phyloP scores from a whole-genome alignment of 1,140 invertebrate genomes.

The Amphibalanus amphitrite region DNA sequence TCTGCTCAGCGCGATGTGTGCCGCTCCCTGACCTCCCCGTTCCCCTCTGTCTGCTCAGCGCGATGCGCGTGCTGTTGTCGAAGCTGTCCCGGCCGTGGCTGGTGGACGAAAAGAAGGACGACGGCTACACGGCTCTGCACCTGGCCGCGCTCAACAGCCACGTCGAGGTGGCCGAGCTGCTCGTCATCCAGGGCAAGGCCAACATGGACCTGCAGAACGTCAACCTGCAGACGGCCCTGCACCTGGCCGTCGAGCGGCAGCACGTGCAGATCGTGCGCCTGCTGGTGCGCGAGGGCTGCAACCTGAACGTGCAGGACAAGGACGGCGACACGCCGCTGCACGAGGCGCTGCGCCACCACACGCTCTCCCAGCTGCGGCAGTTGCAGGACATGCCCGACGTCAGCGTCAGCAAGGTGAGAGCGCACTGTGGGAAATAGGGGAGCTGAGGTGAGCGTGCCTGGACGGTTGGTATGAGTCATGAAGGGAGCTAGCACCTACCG shows the following conservation, averaged over 20 bases:
- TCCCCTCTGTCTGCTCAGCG: slow-evolving; percentile 45
- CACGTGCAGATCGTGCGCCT: slow-evolving; percentile 87
- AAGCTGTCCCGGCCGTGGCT: slow-evolving; percentile 90
- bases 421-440: too few species aligned
- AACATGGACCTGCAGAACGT: slow-evolving; percentile 83
- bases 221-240: slow-evolving; percentile 88
- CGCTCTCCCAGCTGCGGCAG: slow-evolving; percentile 79
- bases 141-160: slow-evolving; percentile 93
- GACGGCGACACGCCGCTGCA: slow-evolving; percentile 91
- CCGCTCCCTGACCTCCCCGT: too few species aligned
- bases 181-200: slow-evolving; percentile 47
- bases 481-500: too few species aligned
- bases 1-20: too few species aligned
- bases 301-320: slow-evolving; percentile 87
- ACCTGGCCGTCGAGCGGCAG: slow-evolving; percentile 86
- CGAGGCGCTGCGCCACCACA: slow-evolving; percentile 87
- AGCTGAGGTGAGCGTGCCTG: too few species aligned
- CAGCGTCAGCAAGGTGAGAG: slow-evolving; percentile 62
- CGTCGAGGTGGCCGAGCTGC: slow-evolving; percentile 41
- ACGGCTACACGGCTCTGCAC: slow-evolving; percentile 91
- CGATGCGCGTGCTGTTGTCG: slow-evolving; percentile 79
- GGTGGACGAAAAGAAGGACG: slow-evolving; percentile 95
- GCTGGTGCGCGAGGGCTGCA: slow-evolving; percentile 76
- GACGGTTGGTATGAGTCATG: too few species aligned
- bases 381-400: slow-evolving; percentile 82